Conservation (phyloP, 1,140 invertebrate species). For the Thaumetopoea pityocampa region DNA sequence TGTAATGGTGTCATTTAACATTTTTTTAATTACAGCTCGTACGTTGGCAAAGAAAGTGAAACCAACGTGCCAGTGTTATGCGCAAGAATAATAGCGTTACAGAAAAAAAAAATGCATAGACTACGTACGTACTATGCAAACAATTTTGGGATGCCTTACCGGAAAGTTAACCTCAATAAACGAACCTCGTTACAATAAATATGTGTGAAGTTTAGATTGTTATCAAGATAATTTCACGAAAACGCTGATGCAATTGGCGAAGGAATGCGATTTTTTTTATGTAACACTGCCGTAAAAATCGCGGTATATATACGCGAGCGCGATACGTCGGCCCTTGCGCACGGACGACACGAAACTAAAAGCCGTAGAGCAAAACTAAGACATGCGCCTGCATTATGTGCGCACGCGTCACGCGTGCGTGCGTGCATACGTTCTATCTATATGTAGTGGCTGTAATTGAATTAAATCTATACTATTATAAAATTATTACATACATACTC, state of each 20-base stretch:
- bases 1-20: constrained; percentile 16
- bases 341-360: constrained; percentile 38
- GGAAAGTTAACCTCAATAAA: constrained; percentile 10
- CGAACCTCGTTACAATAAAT: constrained; percentile 5
- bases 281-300: constrained; percentile 22
- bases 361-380: constrained; percentile 1
- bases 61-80: constrained; percentile 20
- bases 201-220: constrained; percentile 1
- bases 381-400: too few relatives aligned
- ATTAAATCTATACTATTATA: too few relatives aligned
- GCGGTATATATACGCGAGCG: constrained; percentile 4
- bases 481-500: too few relatives aligned
- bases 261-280: constrained; percentile 39
- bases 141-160: constrained; percentile 20
- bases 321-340: constrained; percentile 30
- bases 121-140: constrained; percentile 12
- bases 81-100: constrained; percentile 5
- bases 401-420: constrained; percentile 7
- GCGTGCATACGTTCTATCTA: constrained; percentile 13
- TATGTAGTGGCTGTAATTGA: constrained; percentile 12
- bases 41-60: constrained; percentile 28
- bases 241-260: background rate
- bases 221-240: constrained; percentile 1
- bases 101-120: constrained; percentile 8
- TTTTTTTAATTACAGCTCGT: constrained; percentile 16